Base-by-base conservation (phyloP, 2,113 vertebrate species). In the Uropsilus gracilis region DNA sequence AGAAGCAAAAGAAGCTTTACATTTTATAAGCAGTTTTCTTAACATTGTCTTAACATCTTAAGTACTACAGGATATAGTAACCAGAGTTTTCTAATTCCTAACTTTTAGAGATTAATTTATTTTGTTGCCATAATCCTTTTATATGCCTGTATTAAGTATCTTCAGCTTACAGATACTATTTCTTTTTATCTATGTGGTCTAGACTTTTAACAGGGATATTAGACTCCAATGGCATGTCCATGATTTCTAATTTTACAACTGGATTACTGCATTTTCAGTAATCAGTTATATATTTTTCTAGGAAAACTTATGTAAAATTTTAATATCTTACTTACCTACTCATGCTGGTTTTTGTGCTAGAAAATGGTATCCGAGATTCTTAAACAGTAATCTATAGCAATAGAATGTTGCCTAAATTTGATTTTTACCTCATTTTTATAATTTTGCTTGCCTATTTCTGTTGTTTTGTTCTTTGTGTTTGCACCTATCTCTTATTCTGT, bases 231-330 rank as follows among this genome's bases (percentile, higher is more conserved):
- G 42, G 3, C 22, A 81, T 95, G 5, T n/a, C 32, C 8, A 16
- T 69, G 12, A 37, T 68, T 91, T 72, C 16, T 94, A 63, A 87
- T 89, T 96, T 87, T 22, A 17, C 68, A 75, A 76, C 9, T 91
- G 4, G 1, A 50, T 86, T 87, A 55, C 10, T 92, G 1, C 42
- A 48, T 48, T 78, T 89, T n/a, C 1, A 28, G 53, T 55, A 53
- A 17, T n/a, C n/a, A n/a, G n/a, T 9, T 57, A 0, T 50, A 1
- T 61, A 8, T 92, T 75, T 89, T 94, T 80, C 88, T 87, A 84
- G 75, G 53, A 93, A 89, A 87, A 39, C 26, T 86, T 50, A 73
- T 69, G 14, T 59, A 75, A 86, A 84, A 46, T 89, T 89, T 61
- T 42, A 10, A 72, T 97, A 22, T 50, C 18, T 26, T 44, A 5